Evolutionary conservation across 23 tunicate genomes (phyloP).

Genomic region (Styela clava): DNA sequence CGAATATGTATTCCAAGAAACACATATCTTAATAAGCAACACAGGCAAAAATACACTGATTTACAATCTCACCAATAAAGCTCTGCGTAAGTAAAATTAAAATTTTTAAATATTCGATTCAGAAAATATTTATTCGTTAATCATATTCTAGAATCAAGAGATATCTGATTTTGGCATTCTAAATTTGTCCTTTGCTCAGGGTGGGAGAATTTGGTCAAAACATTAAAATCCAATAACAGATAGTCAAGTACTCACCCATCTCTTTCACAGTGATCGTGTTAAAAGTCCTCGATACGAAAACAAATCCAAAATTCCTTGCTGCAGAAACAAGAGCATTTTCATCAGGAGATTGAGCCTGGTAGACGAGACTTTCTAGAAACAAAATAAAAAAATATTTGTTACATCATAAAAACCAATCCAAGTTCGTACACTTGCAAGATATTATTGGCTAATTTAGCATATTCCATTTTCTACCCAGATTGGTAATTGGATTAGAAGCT

Average conservation of each 20-base stretch:
- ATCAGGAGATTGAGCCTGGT: conserved; percentile 99
- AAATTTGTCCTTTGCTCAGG: too few relatives aligned
- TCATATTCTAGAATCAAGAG: too few relatives aligned
- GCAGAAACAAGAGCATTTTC: conserved; percentile 97
- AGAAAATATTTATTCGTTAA: too few relatives aligned
- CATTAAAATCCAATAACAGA: too few relatives aligned
- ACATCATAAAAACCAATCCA: not conserved
- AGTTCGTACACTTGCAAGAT: not conserved
- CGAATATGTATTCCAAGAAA: not conserved
- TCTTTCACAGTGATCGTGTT: conserved; percentile 83
- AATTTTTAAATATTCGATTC: too few relatives aligned
- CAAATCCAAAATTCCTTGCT: conserved; percentile 96
- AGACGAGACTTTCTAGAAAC: conserved; percentile 55
- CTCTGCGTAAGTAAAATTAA: too few relatives aligned
- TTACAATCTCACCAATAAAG: too few relatives aligned
- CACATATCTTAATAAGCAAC: too few relatives aligned
- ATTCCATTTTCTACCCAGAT: not conserved
- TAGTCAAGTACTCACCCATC: conserved; percentile 59
- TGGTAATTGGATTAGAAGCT: not conserved
- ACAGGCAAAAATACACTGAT: too few relatives aligned
- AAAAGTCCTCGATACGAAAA: conserved; percentile 63
- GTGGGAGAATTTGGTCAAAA: too few relatives aligned
- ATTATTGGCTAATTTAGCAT: not conserved
- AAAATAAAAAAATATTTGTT: too few relatives aligned
- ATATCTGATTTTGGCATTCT: too few relatives aligned